Percentiles rank a stretch among this genome's conserved stretches.
Evolutionary conservation across 2,113 vertebrate species (phyloP).

Genomic region (Phyllopteryx taeniolatus): DNA sequence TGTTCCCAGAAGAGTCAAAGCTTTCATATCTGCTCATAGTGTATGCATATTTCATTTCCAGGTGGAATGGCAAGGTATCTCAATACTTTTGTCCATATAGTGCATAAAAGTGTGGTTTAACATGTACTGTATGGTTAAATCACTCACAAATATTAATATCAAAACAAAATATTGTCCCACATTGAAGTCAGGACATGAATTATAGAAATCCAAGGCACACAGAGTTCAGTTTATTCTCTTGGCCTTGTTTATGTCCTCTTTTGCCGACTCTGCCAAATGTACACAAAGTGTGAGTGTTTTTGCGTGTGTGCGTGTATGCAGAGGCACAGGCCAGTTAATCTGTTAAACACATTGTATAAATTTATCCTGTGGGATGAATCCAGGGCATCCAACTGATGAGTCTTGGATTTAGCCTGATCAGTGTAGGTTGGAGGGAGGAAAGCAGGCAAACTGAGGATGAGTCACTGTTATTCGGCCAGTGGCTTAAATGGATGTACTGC

Average conservation of each 20-base stretch:
- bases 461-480: slow-evolving; percentile 59
- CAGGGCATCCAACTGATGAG: slow-evolving; percentile 62
- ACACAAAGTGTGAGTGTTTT: slow-evolving; percentile 29
- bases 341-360: slow-evolving; percentile 65
- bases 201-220: slow-evolving; percentile 19
- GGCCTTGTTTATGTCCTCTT: slow-evolving; percentile 58
- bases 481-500: slow-evolving; percentile 48
- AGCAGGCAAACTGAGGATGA: slow-evolving; percentile 44
- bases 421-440: slow-evolving; percentile 40
- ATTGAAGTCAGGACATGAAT: slow-evolving; percentile 32
- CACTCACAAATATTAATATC: no score
- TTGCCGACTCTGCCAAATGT: slow-evolving; percentile 44
- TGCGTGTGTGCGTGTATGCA: slow-evolving; percentile 5
- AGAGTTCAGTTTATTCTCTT: slow-evolving; percentile 56
- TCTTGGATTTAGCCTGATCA: slow-evolving; percentile 62
- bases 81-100: no score
- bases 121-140: no score
- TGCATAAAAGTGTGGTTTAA: no score
- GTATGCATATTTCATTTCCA: no score
- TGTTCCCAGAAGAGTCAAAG: no score
- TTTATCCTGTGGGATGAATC: slow-evolving; percentile 63
- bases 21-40: no score
- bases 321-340: slow-evolving; percentile 38
- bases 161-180: neutral
- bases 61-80: no score